phyloP scores from a whole-genome alignment of 1,140 invertebrate species.

The Ceratina calcarata region DNA sequence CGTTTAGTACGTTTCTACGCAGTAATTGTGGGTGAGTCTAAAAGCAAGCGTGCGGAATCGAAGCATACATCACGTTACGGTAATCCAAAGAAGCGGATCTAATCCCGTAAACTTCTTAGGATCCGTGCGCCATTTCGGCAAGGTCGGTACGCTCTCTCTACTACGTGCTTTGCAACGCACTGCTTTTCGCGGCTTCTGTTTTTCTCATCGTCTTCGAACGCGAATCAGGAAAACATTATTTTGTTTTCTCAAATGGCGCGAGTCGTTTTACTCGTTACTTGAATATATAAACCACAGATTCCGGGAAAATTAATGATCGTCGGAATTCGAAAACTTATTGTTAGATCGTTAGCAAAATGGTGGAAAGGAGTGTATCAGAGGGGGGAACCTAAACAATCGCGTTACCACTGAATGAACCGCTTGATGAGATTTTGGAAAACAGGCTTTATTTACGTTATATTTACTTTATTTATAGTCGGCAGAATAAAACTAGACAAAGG shows the following conservation, averaged over 20 bases:
- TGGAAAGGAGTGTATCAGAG: constrained; percentile 41
- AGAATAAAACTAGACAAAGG: not conserved
- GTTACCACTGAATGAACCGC: constrained; percentile 20
- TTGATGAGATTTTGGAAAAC: not conserved
- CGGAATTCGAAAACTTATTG: constrained; percentile 38
- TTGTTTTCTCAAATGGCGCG: too few species aligned
- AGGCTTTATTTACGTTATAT: not conserved
- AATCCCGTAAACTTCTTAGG: constrained; percentile 6
- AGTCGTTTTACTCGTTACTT: not conserved
- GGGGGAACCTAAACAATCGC: constrained; percentile 46
- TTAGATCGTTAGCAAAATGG: constrained; percentile 51
- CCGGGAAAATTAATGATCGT: constrained; percentile 5
- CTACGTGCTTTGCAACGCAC: constrained; percentile 39
- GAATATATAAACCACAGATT: not conserved
- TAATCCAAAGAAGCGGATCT: not conserved
- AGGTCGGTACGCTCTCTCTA: constrained; percentile 45
- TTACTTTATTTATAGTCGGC: not conserved
- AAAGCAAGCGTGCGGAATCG: not conserved
- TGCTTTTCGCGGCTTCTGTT: not conserved
- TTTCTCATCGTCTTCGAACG: not conserved
- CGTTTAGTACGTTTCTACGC: not conserved
- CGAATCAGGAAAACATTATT: too few species aligned
- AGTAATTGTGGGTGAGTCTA: not conserved
- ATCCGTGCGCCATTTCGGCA: constrained; percentile 48
- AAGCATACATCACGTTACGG: not conserved